phyloP scores from a whole-genome alignment of 2,113 vertebrate genomes.

The Cyphomyrus plagiostoma region DNA sequence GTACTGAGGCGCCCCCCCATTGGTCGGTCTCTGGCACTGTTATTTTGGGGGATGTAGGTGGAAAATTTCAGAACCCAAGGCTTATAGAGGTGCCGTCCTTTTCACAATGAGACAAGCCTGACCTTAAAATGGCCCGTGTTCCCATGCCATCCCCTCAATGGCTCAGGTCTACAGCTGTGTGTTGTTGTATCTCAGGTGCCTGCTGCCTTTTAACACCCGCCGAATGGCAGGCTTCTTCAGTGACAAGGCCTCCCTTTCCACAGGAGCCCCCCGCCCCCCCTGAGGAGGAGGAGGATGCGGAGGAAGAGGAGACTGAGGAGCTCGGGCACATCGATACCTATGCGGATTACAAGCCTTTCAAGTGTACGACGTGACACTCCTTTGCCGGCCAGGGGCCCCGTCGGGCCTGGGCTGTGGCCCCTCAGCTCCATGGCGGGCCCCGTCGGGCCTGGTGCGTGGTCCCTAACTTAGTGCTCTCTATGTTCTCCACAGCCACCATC shows the following conservation, averaged over 20 bases:
- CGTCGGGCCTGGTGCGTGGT: background rate
- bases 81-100: background rate
- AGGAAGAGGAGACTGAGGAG: conserved; percentile 87
- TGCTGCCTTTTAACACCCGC: background rate
- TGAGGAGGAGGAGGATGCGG: conserved; percentile 87
- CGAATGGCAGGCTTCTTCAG: background rate
- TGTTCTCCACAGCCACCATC: conserved; percentile 70
- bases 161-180: background rate
- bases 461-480: conserved; percentile 8
- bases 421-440: background rate
- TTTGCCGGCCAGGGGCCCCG: background rate
- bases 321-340: conserved; percentile 93
- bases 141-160: background rate
- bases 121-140: background rate
- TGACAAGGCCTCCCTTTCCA: conserved; percentile 17
- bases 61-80: background rate
- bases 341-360: conserved; percentile 88
- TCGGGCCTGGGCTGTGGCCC: background rate
- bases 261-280: conserved; percentile 52
- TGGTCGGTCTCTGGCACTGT: too few relatives aligned
- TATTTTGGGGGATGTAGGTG: too few relatives aligned
- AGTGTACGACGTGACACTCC: conserved; percentile 64
- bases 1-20: too few relatives aligned
- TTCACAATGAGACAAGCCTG: background rate
- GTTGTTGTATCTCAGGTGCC: background rate